phyloP scores from a whole-genome alignment of 2,797 vertebrate species.

The Aldrovandia affinis region DNA sequence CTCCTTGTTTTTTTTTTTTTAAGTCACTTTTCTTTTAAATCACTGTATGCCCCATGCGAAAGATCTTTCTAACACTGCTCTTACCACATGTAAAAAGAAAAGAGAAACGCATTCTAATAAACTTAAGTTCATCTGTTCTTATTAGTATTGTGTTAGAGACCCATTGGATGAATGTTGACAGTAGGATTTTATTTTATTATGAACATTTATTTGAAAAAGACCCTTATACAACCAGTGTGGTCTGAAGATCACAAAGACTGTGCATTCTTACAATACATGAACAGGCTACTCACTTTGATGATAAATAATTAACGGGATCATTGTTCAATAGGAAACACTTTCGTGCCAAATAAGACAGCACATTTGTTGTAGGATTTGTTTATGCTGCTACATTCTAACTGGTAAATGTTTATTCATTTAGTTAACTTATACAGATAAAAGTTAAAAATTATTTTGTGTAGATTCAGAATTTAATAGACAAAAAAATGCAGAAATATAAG shows the following conservation, averaged over 20 bases:
- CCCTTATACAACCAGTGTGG: constrained; percentile 48
- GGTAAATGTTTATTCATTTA: constrained; percentile 61
- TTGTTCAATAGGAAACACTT: constrained; percentile 44
- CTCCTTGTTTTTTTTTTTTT: constrained; percentile 64
- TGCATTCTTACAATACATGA: constrained; percentile 47
- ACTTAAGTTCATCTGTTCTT: constrained; percentile 60
- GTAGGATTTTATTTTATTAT: constrained; percentile 42
- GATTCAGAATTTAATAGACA: constrained; percentile 2
- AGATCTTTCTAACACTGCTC: constrained; percentile 58
- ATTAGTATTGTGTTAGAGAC: constrained; percentile 61
- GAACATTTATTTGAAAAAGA: constrained; percentile 38
- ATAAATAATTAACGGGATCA: constrained; percentile 45
- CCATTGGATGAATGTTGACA: constrained; percentile 54
- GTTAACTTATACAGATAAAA: constrained; percentile 44
- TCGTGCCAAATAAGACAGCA: constrained; percentile 71
- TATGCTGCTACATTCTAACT: constrained; percentile 67
- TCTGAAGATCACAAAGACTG: constrained; percentile 47
- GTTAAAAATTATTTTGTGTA: constrained; percentile 60
- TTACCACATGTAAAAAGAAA: constrained; percentile 58
- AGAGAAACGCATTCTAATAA: constrained; percentile 54
- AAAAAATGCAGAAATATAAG: background rate
- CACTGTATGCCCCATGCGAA: constrained; percentile 60
- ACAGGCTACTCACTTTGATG: constrained; percentile 47
- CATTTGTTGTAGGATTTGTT: constrained; percentile 63
- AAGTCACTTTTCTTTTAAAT: constrained; percentile 51